Base-by-base conservation (phyloP, 2,113 vertebrate species). In the Parotia lawesii region DNA sequence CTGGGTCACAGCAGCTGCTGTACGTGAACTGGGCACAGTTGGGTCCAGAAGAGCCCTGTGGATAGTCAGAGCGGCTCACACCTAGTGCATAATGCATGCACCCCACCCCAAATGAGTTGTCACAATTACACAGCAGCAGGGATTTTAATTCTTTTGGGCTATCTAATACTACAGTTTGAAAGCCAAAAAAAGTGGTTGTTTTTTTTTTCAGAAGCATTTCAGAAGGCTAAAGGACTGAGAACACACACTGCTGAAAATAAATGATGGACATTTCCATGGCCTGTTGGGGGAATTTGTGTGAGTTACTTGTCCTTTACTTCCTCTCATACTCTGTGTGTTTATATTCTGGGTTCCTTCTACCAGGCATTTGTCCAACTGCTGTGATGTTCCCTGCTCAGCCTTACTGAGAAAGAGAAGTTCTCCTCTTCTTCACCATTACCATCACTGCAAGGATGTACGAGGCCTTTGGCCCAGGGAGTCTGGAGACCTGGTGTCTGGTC, bases 21-120 rank as follows among this genome's bases (percentile, higher is more conserved):
- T 7, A 25, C 0, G 2, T 0, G 2, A 12, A 10, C 27, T 0
- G 1, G 24, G n/a, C 48, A 90, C n/a, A 71, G n/a, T 53, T 82
- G 44, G 47, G 27, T 78, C 61, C n/a, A 24, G 21, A 67, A 35
- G 23, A 56, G 47, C 47, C 77, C 69, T 58, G 23, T 0, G 10
- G 85, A 28, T 18, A 10, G 42, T 8, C 0, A 0, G 37, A 53
- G 38, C 17, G 33, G 12, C 38, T 92, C 79, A 35, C 37, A 40
- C 7, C 22, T 67, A 27, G 38, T 89, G 29, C 60, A 71, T 87
- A 70, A 89, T 83, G 31, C 38, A 92, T 42, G 8, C 18, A 20
- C 4, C 7, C 8, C 18, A 14, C 25, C 44, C 29, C 33, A 57
- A 31, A 65, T 7, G 45, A 53, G 23, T 69, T 73, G 42, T 73